These are phyloP conservation scores for Lepus europaeus DNA, from an alignment of 2,113 vertebrate species.

Conservation along the genomic window DNA sequence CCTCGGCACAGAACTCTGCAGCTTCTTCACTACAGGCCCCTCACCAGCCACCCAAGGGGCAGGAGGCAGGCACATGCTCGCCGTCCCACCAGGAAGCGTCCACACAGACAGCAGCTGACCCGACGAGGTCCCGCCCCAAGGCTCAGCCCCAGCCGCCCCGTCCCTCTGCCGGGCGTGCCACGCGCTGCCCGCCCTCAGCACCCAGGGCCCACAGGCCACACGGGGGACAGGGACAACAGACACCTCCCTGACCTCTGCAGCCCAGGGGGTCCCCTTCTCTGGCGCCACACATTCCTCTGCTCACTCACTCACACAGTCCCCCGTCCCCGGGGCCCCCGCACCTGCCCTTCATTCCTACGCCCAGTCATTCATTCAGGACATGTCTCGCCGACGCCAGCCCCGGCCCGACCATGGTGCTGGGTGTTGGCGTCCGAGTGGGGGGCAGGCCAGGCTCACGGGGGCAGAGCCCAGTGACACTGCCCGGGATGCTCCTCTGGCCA, in stretches of 20 bases:
- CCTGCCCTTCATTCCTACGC: not conserved
- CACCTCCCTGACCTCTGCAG: not conserved
- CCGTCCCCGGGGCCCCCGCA: not conserved
- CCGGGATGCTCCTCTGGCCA: not conserved
- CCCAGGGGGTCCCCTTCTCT: not conserved
- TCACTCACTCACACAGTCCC: not conserved
- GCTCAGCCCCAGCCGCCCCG: not conserved
- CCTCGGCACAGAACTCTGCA: too few relatives aligned
- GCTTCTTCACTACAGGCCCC: not conserved
- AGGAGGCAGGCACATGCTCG: fast-evolving
- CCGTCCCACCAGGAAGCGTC: fast-evolving
- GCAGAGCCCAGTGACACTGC: not conserved
- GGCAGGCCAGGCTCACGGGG: not conserved
- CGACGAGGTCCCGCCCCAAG: fast-evolving
- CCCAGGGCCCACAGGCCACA: not conserved
- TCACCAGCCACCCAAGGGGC: not conserved
- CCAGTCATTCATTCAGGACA: not conserved
- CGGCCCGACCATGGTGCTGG: not conserved
- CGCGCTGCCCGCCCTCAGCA: not conserved
- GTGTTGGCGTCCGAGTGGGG: not conserved
- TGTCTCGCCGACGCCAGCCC: not conserved
- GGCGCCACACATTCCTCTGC: slow-evolving; percentile 9
- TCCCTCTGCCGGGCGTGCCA: not conserved
- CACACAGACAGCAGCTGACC: not conserved
- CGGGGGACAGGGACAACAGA: not conserved